These are phyloP conservation scores for Pteronotus mesoamericanus DNA, from an alignment of 2,797 vertebrate genomes.

Conservation along the genomic window DNA sequence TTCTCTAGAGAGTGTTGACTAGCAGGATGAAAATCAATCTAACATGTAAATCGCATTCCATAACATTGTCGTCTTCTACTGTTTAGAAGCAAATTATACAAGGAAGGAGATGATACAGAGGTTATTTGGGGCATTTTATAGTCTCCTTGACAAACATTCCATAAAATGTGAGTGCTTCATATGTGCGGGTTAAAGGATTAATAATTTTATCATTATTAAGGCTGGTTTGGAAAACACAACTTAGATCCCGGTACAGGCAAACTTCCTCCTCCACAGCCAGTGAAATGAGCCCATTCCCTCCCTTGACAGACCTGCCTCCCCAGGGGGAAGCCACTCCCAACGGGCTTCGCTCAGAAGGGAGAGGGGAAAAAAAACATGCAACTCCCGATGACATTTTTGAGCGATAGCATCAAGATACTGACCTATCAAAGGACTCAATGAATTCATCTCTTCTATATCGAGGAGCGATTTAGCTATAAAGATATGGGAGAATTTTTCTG, in stretches of 20 bases:
- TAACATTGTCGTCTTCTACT: neutral
- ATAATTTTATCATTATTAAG: neutral
- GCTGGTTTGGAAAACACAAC: neutral
- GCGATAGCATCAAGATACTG: neutral
- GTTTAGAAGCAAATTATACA: neutral
- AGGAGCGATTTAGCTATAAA: neutral
- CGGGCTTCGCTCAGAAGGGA: neutral
- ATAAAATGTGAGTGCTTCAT: neutral
- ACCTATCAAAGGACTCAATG: neutral
- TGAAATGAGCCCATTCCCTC: neutral
- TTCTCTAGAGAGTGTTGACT: neutral
- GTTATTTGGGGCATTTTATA: neutral
- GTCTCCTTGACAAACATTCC: neutral
- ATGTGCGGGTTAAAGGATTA: neutral
- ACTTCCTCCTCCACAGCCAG: neutral
- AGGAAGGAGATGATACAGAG: neutral
- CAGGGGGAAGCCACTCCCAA: fast-evolving
- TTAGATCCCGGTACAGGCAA: neutral
- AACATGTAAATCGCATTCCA: neutral
- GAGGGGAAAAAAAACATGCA: neutral
- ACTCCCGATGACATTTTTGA: fast-evolving
- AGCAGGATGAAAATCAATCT: neutral
- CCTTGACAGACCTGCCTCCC: neutral
- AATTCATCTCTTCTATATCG: neutral
- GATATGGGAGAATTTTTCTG: neutral